A percentile compares a stretch with the other conserved stretches of the same genome.
These are phyloP conservation scores for Anableps anableps DNA, from an alignment of 2,797 vertebrate genomes.

Conservation along the genomic window DNA sequence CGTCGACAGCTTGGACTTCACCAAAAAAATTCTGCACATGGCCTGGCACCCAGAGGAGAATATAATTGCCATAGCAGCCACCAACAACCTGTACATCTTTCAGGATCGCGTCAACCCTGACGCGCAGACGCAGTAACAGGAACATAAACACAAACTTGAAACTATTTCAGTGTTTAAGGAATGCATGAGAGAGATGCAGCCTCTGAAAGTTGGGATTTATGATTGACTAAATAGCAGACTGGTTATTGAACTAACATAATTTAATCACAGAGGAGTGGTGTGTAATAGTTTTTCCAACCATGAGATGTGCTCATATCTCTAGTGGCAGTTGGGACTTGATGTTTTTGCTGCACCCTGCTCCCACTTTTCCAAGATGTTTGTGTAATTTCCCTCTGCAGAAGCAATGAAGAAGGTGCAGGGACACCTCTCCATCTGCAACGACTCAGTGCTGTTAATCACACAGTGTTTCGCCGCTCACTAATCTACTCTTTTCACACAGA, in stretches of 20 bases:
- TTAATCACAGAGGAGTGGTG: conserved; percentile 25
- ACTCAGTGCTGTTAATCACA: conserved; percentile 55
- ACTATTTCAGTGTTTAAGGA: conserved; percentile 30
- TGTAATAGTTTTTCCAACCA: conserved; percentile 32
- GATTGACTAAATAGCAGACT: conserved; percentile 27
- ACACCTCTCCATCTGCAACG: conserved; percentile 62
- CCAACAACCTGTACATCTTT: conserved; percentile 99
- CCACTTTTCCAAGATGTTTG: conserved; percentile 66
- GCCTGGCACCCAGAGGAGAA: conserved; percentile 98
- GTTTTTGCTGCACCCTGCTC: conserved; percentile 38
- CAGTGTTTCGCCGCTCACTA: conserved; percentile 49
- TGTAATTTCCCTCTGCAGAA: conserved; percentile 30
- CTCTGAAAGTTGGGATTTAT: conserved; percentile 23
- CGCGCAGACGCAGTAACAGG: conserved; percentile 67
- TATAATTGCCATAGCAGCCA: conserved; percentile 98
- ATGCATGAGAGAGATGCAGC: conserved; percentile 16
- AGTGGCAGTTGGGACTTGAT: conserved; percentile 38
- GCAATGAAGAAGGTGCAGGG: conserved; percentile 70
- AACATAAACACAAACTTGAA: conserved; percentile 11
- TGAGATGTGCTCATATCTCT: conserved; percentile 32
- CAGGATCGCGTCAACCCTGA: conserved; percentile 88
- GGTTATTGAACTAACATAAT: conserved; percentile 17
- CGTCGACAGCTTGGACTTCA: conserved; percentile 98
- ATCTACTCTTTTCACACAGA: conserved; percentile 39
- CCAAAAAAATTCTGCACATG: conserved; percentile 98